Evolutionary conservation across 2,888 invertebrate species (phyloP).

Genomic region (Amphiduros pacificus): DNA sequence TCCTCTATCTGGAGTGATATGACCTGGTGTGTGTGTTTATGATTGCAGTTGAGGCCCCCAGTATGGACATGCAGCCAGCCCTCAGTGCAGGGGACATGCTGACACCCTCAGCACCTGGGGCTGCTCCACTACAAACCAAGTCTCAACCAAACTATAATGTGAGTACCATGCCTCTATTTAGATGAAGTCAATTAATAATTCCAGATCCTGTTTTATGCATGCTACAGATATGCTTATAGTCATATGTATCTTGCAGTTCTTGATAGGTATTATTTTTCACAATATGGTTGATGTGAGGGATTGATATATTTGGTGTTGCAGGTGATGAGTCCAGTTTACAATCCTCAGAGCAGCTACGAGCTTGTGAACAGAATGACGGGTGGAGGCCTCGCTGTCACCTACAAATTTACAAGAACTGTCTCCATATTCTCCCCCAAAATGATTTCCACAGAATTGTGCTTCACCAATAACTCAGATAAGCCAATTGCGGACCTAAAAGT

Average conservation of each 20-base stretch:
- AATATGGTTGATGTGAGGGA: too few relatives aligned
- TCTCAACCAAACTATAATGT: constrained; percentile 25
- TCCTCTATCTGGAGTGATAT: too few relatives aligned
- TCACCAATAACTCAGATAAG: constrained; percentile 75
- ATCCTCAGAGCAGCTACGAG: constrained; percentile 35
- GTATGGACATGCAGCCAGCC: constrained; percentile 20
- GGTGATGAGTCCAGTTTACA: constrained; percentile 26
- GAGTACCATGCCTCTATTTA: background rate
- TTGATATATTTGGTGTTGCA: too few relatives aligned
- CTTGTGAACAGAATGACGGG: constrained; percentile 55
- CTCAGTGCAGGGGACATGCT: constrained; percentile 39
- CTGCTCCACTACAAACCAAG: constrained; percentile 1
- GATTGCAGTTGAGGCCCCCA: constrained; percentile 3
- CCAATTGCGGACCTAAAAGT: constrained; percentile 71
- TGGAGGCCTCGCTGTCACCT: constrained; percentile 61
- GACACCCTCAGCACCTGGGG: constrained; percentile 38
- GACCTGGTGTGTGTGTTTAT: too few relatives aligned
- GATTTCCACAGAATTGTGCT: constrained; percentile 78
- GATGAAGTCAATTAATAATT: too few relatives aligned
- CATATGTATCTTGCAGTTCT: too few relatives aligned
- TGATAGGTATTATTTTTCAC: too few relatives aligned
- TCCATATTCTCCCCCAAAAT: constrained; percentile 75
- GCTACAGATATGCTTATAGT: too few relatives aligned
- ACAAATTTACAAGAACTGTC: constrained; percentile 55
- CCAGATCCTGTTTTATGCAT: too few relatives aligned